Conservation (phyloP, 2,113 vertebrate species). For the Mustela lutreola region DNA sequence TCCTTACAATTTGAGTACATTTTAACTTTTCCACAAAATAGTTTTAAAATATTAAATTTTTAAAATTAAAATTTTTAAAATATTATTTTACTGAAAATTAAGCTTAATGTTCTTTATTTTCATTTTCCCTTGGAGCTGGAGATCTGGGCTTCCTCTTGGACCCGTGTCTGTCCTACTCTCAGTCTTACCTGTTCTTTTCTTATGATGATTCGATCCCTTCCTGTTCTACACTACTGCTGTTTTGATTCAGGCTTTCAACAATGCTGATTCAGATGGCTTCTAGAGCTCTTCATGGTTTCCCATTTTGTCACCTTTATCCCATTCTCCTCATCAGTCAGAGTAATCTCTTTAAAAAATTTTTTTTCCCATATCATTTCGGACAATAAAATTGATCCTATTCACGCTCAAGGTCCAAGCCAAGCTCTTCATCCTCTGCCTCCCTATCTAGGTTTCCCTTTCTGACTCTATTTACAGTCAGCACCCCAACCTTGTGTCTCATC, state of each 20-base stretch:
- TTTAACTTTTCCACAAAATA: background rate
- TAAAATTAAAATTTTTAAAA: background rate
- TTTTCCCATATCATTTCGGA: background rate
- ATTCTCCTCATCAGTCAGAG: background rate
- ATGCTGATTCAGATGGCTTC: background rate
- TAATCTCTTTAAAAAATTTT: background rate
- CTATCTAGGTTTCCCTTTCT: background rate
- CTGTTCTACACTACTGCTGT: background rate
- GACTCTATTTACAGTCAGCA: fast-evolving
- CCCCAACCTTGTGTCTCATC: background rate
- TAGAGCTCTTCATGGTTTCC: background rate
- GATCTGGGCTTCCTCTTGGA: background rate
- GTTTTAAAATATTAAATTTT: background rate
- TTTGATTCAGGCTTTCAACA: background rate
- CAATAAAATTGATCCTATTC: background rate
- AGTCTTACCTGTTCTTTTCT: fast-evolving
- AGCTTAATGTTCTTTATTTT: background rate
- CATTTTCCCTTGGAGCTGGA: background rate
- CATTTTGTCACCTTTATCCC: background rate
- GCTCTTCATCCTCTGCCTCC: background rate
- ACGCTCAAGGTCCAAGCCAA: background rate
- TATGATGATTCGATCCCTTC: background rate
- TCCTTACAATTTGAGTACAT: background rate
- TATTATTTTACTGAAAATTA: conserved; percentile 16
- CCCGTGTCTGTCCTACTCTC: background rate